Percentiles rank a stretch among this genome's conserved stretches.
Evolutionary conservation across 2,888 invertebrate genomes (phyloP).

Genomic region (Volucella zonaria): DNA sequence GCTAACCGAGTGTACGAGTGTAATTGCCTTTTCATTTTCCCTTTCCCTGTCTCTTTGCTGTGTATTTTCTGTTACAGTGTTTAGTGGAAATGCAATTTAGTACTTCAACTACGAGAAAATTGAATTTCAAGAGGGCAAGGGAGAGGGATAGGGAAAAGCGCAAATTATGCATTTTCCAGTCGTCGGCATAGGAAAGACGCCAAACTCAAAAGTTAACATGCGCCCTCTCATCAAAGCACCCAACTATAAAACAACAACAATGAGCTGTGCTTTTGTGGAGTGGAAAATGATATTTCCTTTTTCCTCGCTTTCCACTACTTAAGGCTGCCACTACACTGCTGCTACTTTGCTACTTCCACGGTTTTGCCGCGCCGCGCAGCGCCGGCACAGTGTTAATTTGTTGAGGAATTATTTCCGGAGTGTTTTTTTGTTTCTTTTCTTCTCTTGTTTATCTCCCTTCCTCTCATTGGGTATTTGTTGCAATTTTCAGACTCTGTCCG

Average conservation of each 20-base stretch:
- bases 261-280: constrained; percentile 39
- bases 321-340: too few relatives aligned
- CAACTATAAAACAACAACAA: constrained; percentile 10
- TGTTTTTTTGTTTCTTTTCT: too few relatives aligned
- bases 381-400: constrained; percentile 52
- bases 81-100: constrained; percentile 49
- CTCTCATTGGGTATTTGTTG: too few relatives aligned
- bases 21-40: constrained; percentile 34
- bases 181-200: constrained; percentile 45
- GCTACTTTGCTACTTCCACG: not conserved
- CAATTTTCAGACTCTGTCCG: too few relatives aligned
- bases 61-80: constrained; percentile 18
- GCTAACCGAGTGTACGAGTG: constrained; percentile 42
- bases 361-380: not conserved
- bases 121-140: constrained; percentile 24
- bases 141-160: constrained; percentile 50
- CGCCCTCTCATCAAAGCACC: constrained; percentile 19
- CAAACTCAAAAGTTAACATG: constrained; percentile 50
- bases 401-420: constrained; percentile 62
- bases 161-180: constrained; percentile 55
- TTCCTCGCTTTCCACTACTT: not conserved
- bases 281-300: constrained; percentile 54
- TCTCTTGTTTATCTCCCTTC: too few relatives aligned
- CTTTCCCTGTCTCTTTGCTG: not conserved
- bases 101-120: constrained; percentile 18